Conservation (phyloP, 2,113 vertebrate genomes). For the Phrynocephalus versicolor region DNA sequence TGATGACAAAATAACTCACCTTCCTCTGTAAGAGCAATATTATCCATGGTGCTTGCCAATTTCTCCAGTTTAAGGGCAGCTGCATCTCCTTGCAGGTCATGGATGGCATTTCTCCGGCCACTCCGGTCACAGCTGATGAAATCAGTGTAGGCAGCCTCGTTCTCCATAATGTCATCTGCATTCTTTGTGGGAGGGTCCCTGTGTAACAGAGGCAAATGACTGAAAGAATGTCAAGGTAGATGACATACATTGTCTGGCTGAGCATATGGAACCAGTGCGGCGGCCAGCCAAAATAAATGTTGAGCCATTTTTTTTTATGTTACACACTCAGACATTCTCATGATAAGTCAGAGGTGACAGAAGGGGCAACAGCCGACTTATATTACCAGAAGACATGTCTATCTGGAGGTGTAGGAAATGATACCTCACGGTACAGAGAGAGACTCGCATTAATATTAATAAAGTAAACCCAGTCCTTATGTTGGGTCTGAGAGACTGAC, state of each 20-base stretch:
- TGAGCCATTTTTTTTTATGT: background rate
- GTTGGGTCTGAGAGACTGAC: background rate
- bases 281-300: background rate
- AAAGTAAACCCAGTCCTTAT: background rate
- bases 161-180: conserved; percentile 92
- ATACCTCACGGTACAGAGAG: background rate
- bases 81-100: conserved; percentile 85
- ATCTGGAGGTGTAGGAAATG: background rate
- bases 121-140: conserved; percentile 94
- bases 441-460: background rate
- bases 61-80: conserved; percentile 81
- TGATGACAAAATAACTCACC: conserved; percentile 60
- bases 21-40: conserved; percentile 66
- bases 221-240: background rate
- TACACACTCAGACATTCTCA: background rate
- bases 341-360: background rate
- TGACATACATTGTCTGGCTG: background rate
- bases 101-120: conserved; percentile 93
- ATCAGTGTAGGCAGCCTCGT: conserved; percentile 92
- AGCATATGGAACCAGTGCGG: background rate
- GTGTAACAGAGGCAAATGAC: conserved; percentile 12
- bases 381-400: background rate
- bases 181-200: conserved; percentile 77
- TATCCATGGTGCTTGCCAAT: conserved; percentile 84
- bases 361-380: background rate